Conservation (phyloP, 2,888 invertebrate species). For the Spodoptera littoralis region DNA sequence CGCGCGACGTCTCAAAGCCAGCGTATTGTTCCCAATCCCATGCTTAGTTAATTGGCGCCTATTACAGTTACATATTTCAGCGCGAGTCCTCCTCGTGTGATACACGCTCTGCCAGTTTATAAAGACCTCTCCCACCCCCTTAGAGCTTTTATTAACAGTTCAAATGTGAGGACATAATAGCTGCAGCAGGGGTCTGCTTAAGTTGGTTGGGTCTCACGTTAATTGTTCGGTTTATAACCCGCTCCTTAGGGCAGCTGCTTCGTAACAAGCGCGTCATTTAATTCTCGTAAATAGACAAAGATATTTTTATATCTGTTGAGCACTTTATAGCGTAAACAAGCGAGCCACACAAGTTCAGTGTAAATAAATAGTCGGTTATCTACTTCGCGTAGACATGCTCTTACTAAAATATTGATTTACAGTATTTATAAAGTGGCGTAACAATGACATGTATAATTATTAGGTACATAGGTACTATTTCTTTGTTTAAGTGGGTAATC, state of each 20-base stretch:
- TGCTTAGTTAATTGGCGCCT: constrained; percentile 85
- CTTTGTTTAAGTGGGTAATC: too few species aligned
- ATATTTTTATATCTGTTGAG: constrained; percentile 87
- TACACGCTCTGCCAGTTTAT: constrained; percentile 68
- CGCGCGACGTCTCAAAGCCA: constrained; percentile 59
- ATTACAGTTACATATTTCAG: constrained; percentile 85
- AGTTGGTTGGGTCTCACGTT: constrained; percentile 73
- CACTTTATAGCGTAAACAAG: constrained; percentile 82
- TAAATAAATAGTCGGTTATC: constrained; percentile 80
- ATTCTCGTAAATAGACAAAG: constrained; percentile 87
- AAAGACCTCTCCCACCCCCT: constrained; percentile 62
- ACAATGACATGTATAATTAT: constrained; percentile 8
- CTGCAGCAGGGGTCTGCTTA: constrained; percentile 68
- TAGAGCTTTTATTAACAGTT: constrained; percentile 50
- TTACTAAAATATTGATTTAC: constrained; percentile 45
- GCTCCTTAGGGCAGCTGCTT: constrained; percentile 86
- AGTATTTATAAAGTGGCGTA: constrained; percentile 21
- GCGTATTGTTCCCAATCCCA: constrained; percentile 78
- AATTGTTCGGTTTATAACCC: constrained; percentile 87
- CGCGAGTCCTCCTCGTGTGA: constrained; percentile 68
- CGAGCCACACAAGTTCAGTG: constrained; percentile 78
- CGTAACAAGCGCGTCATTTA: constrained; percentile 84
- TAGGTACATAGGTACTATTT: neutral
- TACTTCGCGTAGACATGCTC: constrained; percentile 60
- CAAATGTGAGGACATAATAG: constrained; percentile 50